Evolutionary conservation across 2,113 vertebrate species (phyloP).

Genomic region (Oreotrochilus melanogaster): DNA sequence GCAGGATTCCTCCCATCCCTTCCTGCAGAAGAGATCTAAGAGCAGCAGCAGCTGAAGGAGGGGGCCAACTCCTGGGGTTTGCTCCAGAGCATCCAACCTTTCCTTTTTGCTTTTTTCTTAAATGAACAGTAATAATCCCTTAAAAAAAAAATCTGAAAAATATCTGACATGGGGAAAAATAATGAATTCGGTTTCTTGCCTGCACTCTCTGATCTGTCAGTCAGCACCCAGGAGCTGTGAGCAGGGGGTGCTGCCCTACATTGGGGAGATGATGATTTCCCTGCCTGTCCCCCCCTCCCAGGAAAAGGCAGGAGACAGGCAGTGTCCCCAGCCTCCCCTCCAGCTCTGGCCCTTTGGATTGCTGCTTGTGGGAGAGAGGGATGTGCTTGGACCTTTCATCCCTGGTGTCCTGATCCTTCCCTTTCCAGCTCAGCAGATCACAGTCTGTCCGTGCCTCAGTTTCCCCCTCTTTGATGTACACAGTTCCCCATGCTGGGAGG

Average conservation of each 20-base stretch:
- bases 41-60: not conserved
- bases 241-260: not conserved
- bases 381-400: not conserved
- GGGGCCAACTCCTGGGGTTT: not conserved
- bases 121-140: not conserved
- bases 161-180: not conserved
- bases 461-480: no score
- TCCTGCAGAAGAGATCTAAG: not conserved
- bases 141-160: not conserved
- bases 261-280: not conserved
- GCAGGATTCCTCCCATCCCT: not conserved
- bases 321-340: not conserved
- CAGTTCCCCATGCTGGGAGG: not conserved
- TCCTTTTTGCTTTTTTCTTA: not conserved
- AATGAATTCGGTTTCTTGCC: not conserved
- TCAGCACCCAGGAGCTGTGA: not conserved
- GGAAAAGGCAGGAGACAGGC: not conserved
- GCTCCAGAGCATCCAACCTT: not conserved
- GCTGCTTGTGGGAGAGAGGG: not conserved
- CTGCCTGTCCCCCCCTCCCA: not conserved
- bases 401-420: not conserved
- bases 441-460: not conserved
- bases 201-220: constrained; percentile 48
- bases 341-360: not conserved
- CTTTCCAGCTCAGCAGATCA: no score